Evolutionary conservation across 1,140 invertebrate genomes (phyloP).

Genomic region (Nautilus pompilius): DNA sequence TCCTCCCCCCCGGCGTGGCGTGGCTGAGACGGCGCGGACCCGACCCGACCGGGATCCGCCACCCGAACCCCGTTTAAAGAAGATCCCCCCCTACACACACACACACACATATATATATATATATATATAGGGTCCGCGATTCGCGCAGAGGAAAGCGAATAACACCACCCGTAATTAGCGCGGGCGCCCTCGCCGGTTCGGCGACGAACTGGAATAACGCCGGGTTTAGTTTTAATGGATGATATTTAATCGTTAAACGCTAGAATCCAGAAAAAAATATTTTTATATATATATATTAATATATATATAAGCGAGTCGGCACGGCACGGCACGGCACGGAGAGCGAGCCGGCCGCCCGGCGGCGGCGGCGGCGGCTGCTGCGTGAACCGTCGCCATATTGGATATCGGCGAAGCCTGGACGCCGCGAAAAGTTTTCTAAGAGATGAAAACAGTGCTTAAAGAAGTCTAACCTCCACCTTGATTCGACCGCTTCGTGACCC

Average conservation of each 20-base stretch:
- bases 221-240: too few relatives aligned
- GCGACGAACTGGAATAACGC: too few relatives aligned
- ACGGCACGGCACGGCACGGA: not conserved
- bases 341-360: conserved; percentile 14
- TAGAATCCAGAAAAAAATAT: too few relatives aligned
- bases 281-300: not conserved
- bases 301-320: conserved; percentile 4
- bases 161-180: too few relatives aligned
- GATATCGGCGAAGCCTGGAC: conserved; percentile 21
- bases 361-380: conserved; percentile 15
- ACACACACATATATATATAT: not conserved
- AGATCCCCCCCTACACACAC: not conserved
- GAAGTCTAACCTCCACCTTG: conserved; percentile 73
- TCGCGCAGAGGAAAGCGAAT: too few relatives aligned
- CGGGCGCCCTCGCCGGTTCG: too few relatives aligned
- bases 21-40: too few relatives aligned
- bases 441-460: conserved; percentile 25
- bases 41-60: too few relatives aligned
- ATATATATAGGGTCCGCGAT: not conserved
- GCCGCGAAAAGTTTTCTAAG: conserved; percentile 15
- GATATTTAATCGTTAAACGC: too few relatives aligned
- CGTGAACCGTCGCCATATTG: conserved; percentile 47
- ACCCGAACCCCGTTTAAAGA: too few relatives aligned
- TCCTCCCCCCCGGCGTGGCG: too few relatives aligned
- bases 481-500: conserved; percentile 81